Evolutionary conservation across 2,888 invertebrate genomes (phyloP).

Genomic region (Drosophila melanosoma): DNA sequence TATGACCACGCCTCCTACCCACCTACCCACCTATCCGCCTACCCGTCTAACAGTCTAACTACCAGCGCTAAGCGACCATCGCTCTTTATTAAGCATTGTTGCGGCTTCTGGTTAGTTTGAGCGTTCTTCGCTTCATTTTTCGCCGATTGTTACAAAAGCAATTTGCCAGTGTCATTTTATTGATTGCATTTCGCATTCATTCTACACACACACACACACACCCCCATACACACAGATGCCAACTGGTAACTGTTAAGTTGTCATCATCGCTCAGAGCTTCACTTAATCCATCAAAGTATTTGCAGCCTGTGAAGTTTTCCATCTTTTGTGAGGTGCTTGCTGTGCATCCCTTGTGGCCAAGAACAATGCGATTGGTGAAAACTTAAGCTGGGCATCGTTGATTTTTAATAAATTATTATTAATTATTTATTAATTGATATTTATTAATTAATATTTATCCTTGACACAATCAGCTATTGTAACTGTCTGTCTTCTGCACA

Average conservation of each 20-base stretch:
- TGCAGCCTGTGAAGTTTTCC: slow-evolving; percentile 3
- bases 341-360: not conserved
- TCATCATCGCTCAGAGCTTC: slow-evolving; percentile 28
- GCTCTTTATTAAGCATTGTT: slow-evolving; percentile 57
- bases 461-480: not conserved
- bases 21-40: not conserved
- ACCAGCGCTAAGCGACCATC: slow-evolving; percentile 14
- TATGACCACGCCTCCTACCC: slow-evolving; percentile 9
- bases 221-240: not conserved
- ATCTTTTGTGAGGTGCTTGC: slow-evolving; percentile 1
- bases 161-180: slow-evolving; percentile 70
- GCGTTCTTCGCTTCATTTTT: slow-evolving; percentile 40
- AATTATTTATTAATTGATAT: not conserved
- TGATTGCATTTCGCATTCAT: slow-evolving; percentile 62
- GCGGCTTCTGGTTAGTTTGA: slow-evolving; percentile 56
- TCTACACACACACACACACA: not conserved
- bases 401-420: not conserved
- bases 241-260: slow-evolving; percentile 16
- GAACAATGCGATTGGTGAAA: not conserved
- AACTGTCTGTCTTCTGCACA: not conserved
- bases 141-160: slow-evolving; percentile 55
- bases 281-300: slow-evolving; percentile 39
- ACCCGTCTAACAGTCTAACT: not conserved
- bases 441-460: not conserved
- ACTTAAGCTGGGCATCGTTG: not conserved